A percentile compares a stretch with the other conserved stretches of the same genome.
Evolutionary conservation across 2,113 vertebrate genomes (phyloP).

Genomic region (Oreocharis arfaki): DNA sequence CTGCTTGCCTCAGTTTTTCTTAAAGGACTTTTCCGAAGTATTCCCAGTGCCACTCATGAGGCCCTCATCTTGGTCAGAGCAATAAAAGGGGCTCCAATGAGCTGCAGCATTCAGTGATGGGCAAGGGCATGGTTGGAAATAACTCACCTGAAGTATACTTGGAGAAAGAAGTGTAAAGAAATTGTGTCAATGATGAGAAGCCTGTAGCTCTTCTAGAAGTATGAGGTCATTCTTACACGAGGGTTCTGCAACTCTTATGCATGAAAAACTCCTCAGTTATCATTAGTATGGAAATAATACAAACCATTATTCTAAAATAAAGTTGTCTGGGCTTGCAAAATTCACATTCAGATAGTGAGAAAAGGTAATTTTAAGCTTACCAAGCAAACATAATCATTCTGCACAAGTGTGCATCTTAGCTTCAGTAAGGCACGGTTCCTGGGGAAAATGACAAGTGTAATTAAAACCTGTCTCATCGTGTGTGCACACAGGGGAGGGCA

Average conservation of each 20-base stretch:
- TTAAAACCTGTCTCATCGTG: slow-evolving; percentile 41
- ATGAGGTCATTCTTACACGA: background rate
- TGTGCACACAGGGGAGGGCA: background rate
- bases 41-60: background rate
- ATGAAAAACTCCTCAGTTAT: background rate
- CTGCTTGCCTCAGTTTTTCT: background rate
- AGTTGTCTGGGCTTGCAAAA: background rate
- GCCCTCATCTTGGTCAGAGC: background rate
- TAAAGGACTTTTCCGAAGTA: background rate
- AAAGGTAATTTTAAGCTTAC: background rate
- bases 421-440: background rate
- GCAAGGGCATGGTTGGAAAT: background rate
- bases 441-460: slow-evolving; percentile 45
- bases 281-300: background rate
- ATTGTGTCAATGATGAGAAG: background rate
- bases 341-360: background rate
- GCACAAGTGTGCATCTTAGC: background rate
- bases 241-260: background rate
- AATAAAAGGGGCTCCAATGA: background rate
- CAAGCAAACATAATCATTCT: background rate
- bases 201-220: background rate
- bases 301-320: background rate
- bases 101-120: background rate
- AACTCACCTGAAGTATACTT: background rate
- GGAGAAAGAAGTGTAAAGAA: background rate